These are phyloP conservation scores for Temnothorax curvispinosus DNA, from an alignment of 1,140 invertebrate genomes.

Conservation along the genomic window DNA sequence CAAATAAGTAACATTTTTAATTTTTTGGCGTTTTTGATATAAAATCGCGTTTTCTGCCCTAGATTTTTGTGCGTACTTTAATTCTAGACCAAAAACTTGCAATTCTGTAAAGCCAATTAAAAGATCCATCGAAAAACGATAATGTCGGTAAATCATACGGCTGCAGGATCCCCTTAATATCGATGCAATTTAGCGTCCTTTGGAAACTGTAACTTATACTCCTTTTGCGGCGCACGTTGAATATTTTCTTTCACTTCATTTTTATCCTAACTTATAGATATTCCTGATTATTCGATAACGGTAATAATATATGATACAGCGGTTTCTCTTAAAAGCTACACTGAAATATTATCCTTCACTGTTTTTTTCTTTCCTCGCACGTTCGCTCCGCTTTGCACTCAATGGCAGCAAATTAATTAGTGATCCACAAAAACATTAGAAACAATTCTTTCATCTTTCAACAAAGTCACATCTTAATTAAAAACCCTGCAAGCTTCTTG, in stretches of 20 bases:
- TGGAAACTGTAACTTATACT: constrained; percentile 15
- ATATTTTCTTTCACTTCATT: background rate
- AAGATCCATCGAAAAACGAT: no score
- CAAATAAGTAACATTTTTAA: no score
- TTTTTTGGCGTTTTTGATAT: no score
- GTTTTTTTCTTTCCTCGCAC: background rate
- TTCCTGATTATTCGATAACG: constrained; percentile 45
- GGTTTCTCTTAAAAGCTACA: constrained; percentile 46
- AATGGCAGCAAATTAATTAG: background rate
- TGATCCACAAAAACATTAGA: constrained; percentile 18
- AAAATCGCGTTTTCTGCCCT: no score
- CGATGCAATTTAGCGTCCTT: background rate
- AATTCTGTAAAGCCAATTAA: no score
- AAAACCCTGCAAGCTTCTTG: background rate
- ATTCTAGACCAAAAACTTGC: no score
- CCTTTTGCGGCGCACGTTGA: background rate
- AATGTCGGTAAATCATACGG: no score
- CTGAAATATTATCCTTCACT: constrained; percentile 32
- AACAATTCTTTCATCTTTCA: background rate
- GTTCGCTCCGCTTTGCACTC: constrained; percentile 4
- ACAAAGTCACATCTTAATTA: background rate
- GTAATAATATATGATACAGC: constrained; percentile 53
- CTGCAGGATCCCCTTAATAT: no score
- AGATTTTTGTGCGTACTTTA: no score
- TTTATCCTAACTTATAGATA: constrained; percentile 5